Conservation (phyloP, 2,113 vertebrate genomes). For the Phylloscopus trochilus region DNA sequence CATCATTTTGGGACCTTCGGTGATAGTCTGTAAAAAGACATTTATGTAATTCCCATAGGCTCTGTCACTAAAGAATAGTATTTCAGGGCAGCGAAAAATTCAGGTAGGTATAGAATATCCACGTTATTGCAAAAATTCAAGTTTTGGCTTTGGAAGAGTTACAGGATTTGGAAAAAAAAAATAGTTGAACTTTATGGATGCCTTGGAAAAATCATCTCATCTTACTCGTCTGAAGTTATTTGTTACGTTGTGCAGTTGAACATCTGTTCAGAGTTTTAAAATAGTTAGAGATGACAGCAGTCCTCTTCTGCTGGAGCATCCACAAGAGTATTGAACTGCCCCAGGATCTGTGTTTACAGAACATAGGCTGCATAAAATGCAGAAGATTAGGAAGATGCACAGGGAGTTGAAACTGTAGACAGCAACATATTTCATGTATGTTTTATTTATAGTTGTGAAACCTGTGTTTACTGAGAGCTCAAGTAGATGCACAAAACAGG, state of each 20-base stretch:
- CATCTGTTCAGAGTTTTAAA: conserved; percentile 41
- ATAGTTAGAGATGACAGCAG: conserved; percentile 8
- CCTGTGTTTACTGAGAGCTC: neutral
- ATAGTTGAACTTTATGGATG: neutral
- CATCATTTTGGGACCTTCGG: neutral
- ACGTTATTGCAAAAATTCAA: neutral
- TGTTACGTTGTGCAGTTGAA: neutral
- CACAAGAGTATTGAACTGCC: neutral
- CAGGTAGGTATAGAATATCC: neutral
- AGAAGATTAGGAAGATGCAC: neutral
- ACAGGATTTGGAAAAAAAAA: neutral
- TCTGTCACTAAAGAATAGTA: neutral
- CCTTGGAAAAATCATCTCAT: neutral
- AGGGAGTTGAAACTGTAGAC: neutral
- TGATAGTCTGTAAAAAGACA: neutral
- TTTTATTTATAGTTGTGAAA: conserved; percentile 20
- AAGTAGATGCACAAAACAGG: neutral
- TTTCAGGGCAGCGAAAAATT: neutral
- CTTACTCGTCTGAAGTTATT: neutral
- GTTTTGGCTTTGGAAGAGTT: neutral
- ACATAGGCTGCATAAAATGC: neutral
- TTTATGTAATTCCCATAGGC: neutral
- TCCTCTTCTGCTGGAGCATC: neutral
- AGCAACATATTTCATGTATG: neutral
- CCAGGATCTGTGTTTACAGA: conserved; percentile 4